A percentile compares a stretch with the other conserved stretches of the same genome.
phyloP scores from a whole-genome alignment of 2,113 vertebrate genomes.

The Galbula dea region DNA sequence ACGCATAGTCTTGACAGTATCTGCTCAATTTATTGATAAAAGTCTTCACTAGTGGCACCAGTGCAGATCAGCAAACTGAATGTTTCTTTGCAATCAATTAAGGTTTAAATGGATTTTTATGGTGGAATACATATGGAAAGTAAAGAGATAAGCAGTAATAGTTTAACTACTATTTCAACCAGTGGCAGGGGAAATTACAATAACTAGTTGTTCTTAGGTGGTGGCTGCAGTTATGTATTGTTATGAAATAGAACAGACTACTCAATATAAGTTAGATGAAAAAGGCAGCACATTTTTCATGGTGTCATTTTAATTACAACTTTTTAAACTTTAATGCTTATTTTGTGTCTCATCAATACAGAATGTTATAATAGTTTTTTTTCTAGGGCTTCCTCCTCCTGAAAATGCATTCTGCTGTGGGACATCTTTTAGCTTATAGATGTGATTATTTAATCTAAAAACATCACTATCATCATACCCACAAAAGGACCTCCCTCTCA shows the following conservation, averaged over 20 bases:
- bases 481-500: too few species aligned
- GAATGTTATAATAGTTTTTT: not conserved
- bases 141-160: not conserved
- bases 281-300: not conserved
- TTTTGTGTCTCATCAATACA: not conserved
- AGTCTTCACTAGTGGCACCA: not conserved
- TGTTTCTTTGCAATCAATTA: not conserved
- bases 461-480: not conserved
- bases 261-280: not conserved
- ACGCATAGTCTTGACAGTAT: not conserved
- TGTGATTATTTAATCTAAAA: not conserved
- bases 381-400: not conserved
- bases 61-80: not conserved
- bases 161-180: not conserved
- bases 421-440: not conserved
- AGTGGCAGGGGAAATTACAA: not conserved
- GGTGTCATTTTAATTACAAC: not conserved
- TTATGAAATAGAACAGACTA: not conserved
- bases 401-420: not conserved
- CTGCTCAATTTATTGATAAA: not conserved
- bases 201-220: not conserved
- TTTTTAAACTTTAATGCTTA: not conserved
- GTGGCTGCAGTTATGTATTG: not conserved
- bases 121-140: not conserved
- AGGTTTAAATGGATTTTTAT: not conserved